Evolutionary conservation across 1,140 invertebrate species (phyloP), one percentile per base, ranked within the genome.

Genomic region (Bombus polaris): DNA sequence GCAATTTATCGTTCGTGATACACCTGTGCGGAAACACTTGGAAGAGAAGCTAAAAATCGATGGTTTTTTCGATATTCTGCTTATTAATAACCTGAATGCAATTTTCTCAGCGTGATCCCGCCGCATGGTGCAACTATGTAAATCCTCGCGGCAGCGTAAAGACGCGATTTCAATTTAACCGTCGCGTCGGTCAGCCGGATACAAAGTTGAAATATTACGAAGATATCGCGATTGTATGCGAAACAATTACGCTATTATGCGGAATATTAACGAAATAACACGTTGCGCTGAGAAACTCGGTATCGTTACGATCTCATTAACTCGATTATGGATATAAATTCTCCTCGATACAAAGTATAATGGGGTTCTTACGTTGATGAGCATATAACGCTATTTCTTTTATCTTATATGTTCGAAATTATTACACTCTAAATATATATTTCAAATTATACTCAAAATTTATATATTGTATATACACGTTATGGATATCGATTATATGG

Each of bases 61-160:
- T n/a, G 32, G n/a, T 2, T 18, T 39, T 12, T 42, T 44, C 37
- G 68, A 83, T 78, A 71, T 83, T 70, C 65, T 39, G 74, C 65
- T 78, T 83, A 78, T 83, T 83, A 83, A 83, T 83, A 18, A 32
- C 47, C 3, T 35, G 39, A 74, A 78, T 77, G 82, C 32, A 83
- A 83, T 83, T 71, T 70, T 78, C 82, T 83, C 82, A 83, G 82
- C 82, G 37, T 78, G 74, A 22, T 44, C 37, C n/a, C 81, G 32
- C 71, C 59, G 42, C 72, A 53, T 53, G 47, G 47, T 53, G 47
- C 68, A 42, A 59, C 68, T 39, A 32, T 72, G 80, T 62, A 81
- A 62, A 81, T 73, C 37, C 39, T 73, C 39, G 37, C 22, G 32
- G 47, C 35, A 25, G 15, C 71, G 71, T 53, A 62, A 82, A 82